These are phyloP conservation scores for Nesogale talazaci DNA, from an alignment of 2,113 vertebrate genomes.

Conservation along the genomic window DNA sequence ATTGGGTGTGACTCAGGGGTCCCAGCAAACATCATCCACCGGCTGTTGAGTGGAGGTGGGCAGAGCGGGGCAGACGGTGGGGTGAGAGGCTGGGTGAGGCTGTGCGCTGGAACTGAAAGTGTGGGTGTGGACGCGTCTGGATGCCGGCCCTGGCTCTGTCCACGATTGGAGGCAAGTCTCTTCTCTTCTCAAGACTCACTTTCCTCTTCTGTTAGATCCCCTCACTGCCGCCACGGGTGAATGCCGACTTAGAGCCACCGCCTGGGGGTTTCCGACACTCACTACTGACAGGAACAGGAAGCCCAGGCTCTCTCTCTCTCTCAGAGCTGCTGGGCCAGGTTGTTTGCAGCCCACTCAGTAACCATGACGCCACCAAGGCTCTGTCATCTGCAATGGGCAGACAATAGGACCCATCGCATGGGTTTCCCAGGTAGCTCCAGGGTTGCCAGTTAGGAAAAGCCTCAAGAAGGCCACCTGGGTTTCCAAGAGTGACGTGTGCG, in stretches of 20 bases:
- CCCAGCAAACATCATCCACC: background rate
- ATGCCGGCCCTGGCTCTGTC: background rate
- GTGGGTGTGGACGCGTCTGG: fast-evolving
- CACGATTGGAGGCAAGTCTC: background rate
- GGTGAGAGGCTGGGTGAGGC: too few species aligned
- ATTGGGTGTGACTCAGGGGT: background rate
- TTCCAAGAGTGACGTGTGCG: background rate
- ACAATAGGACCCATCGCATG: background rate
- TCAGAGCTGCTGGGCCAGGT: too few species aligned
- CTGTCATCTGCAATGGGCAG: too few species aligned
- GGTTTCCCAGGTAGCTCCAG: background rate
- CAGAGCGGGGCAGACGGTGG: too few species aligned
- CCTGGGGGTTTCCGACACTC: too few species aligned
- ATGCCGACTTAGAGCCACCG: too few species aligned
- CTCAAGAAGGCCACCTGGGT: background rate
- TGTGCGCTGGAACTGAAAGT: background rate
- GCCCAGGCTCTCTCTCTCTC: too few species aligned
- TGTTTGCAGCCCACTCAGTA: too few species aligned
- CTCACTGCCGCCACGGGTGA: too few species aligned
- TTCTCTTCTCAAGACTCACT: background rate
- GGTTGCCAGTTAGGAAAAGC: background rate
- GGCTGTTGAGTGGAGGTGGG: fast-evolving
- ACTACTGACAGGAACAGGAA: too few species aligned
- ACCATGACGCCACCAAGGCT: too few species aligned
- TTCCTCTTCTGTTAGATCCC: background rate